A percentile compares a stretch with the other conserved stretches of the same genome.
Evolutionary conservation across 2,797 vertebrate species (phyloP).

Genomic region (Urophycis tenuis): DNA sequence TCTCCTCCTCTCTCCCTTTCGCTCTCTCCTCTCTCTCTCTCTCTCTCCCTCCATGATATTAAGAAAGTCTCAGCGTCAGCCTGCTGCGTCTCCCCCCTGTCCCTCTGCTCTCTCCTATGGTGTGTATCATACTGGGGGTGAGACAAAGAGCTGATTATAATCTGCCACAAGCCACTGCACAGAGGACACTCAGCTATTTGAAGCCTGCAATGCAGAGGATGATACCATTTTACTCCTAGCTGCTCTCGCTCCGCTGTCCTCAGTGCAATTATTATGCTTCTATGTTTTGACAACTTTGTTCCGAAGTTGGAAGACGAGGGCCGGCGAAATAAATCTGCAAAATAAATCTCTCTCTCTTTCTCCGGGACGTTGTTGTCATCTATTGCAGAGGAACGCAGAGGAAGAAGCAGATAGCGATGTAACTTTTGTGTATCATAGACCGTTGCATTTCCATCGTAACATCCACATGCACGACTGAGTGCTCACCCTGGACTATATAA

Average conservation of each 20-base stretch:
- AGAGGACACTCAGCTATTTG: conserved; percentile 52
- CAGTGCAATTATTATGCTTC: conserved; percentile 38
- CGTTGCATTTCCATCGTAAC: background rate
- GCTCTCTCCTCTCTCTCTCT: background rate
- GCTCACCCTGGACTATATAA: background rate
- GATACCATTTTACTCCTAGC: conserved; percentile 27
- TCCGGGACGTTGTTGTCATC: background rate
- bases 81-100: conserved; percentile 28
- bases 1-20: conserved; percentile 19
- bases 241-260: conserved; percentile 30
- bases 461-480: background rate
- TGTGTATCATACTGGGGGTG: conserved; percentile 37
- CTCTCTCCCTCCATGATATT: conserved; percentile 39
- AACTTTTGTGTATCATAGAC: background rate
- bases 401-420: background rate
- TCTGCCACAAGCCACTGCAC: conserved; percentile 56
- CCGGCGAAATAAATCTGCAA: background rate
- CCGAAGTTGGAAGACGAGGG: conserved; percentile 32
- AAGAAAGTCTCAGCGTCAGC: conserved; percentile 32
- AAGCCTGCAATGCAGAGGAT: conserved; percentile 51
- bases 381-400: background rate
- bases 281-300: conserved; percentile 35
- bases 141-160: conserved; percentile 62
- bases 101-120: conserved; percentile 30
- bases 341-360: background rate